Evolutionary conservation across 2,888 invertebrate genomes (phyloP), one percentile per base, ranked within the genome.

Genomic region (Folsomia candida): DNA sequence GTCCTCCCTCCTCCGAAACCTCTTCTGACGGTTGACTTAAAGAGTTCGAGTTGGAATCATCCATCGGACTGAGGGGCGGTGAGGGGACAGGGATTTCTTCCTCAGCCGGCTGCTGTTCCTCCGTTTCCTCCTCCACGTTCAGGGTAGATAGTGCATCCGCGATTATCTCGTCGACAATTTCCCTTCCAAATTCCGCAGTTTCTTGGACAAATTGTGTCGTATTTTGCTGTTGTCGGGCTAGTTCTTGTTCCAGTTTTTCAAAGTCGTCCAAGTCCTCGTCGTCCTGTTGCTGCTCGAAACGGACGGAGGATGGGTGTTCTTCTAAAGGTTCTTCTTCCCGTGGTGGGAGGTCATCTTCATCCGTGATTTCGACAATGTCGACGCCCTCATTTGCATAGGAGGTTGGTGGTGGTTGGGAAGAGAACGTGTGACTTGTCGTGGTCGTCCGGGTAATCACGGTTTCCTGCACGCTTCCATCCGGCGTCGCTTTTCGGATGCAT

Each of bases 161-260:
- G 65, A 79, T 75, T 25, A 78, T 76, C 26, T 78, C 76, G 63
- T 79, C 78, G 2, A 79, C 77, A 59, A 75, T 77, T 29, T 74
- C 77, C 58, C 68, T 70, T 4, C 75, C 77, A 68, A 64, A 77
- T 14, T 62, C 67, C 14, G 51, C 58, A 28, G 69, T 68, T 28
- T 47, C 61, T 20, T 62, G 68, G 63, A 70, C 69, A 18, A 47
- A 9, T 47, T 47, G 47, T 9, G 18, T 47, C 9, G 9, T 47
- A 18, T 47, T 47, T 47, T 47, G 9, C 18, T 59, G 59, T 6
- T 59, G 18, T 59, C 26, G 24, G 3, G 18, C 25, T 26, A 59
- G 59, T 59, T 59, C 22, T 20, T 20, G 24, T 6, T 65, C 65
- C 1, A 26, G 51, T 51, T 26, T 51, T 51, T 51, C 65, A 24